Percentiles rank a stretch among this genome's conserved stretches.
These are phyloP conservation scores for Crenuchus spilurus DNA, from an alignment of 2,797 vertebrate species.

Conservation along the genomic window DNA sequence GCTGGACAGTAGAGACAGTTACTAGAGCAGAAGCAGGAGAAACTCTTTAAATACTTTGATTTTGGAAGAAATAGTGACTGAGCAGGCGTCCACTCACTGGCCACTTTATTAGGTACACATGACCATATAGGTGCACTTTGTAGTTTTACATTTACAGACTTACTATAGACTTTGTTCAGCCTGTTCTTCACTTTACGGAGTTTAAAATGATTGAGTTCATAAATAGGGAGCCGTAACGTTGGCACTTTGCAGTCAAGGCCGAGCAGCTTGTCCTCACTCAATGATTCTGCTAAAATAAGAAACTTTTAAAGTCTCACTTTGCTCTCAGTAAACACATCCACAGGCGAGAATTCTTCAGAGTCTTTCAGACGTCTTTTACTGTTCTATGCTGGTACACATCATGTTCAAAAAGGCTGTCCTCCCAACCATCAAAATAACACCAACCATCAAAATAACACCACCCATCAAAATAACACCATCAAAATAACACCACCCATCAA, in stretches of 20 bases:
- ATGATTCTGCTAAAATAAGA: neutral
- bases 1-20: neutral
- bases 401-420: neutral
- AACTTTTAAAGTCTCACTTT: neutral
- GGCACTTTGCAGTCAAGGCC: no score
- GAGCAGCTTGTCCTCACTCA: neutral
- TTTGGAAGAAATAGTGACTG: no score
- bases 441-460: neutral
- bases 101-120: no score
- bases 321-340: neutral
- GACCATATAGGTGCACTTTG: no score
- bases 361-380: neutral
- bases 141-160: no score
- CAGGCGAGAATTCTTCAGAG: neutral
- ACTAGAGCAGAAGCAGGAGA: neutral
- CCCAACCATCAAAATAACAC: neutral
- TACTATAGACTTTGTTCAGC: no score
- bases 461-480: neutral
- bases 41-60: neutral
- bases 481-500: neutral
- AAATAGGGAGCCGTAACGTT: neutral
- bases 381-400: neutral
- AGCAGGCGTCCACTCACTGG: no score
- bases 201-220: neutral
- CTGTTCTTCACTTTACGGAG: neutral